Percentiles rank a stretch among this genome's conserved stretches.
phyloP scores from a whole-genome alignment of 2,113 vertebrate species.

The Vicugna pacos region DNA sequence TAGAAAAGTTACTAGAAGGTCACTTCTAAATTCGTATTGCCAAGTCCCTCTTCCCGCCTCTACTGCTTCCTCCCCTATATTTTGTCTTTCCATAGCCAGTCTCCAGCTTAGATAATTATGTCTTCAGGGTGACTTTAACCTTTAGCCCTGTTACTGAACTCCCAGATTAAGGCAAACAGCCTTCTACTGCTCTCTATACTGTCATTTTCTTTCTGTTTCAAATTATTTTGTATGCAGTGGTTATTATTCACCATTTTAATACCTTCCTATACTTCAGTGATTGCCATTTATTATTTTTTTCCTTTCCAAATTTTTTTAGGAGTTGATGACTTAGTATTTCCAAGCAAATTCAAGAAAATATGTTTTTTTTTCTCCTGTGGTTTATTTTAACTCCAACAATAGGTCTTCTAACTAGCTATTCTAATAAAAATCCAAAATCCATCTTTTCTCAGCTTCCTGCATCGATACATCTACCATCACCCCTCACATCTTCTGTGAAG shows the following conservation, averaged over 20 bases:
- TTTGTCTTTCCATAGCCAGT: neutral
- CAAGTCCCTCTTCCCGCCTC: neutral
- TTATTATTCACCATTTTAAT: conserved; percentile 19
- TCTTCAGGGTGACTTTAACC: neutral
- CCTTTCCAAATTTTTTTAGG: neutral
- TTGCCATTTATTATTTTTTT: neutral
- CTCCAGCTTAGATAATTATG: neutral
- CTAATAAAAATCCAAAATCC: neutral
- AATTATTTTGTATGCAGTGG: neutral
- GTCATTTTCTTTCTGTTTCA: neutral
- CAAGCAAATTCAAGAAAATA: neutral
- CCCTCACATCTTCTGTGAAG: neutral
- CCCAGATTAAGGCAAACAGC: neutral
- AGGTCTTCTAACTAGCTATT: neutral
- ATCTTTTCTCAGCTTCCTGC: neutral
- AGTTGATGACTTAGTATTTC: neutral
- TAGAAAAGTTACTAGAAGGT: neutral
- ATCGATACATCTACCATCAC: neutral
- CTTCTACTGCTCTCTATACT: neutral
- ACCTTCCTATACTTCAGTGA: neutral
- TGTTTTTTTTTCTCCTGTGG: conserved; percentile 8
- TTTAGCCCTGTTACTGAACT: neutral
- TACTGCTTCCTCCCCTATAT: neutral
- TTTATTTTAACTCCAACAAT: neutral
- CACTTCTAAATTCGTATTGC: neutral